Base-by-base conservation (phyloP, 1,140 invertebrate genomes). In the Microplitis mediator region DNA sequence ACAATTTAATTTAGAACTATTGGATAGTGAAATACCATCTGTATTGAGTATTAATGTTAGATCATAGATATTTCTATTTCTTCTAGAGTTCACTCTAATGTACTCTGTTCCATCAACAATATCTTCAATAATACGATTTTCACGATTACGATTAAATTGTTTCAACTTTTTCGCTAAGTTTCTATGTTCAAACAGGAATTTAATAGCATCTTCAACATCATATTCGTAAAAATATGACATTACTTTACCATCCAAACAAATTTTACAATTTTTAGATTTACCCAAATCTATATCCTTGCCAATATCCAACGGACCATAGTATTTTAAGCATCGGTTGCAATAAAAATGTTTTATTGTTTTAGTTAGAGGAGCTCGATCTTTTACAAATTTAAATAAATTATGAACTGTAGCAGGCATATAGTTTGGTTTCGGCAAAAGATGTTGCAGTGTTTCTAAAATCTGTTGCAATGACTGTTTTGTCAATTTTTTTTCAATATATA, bases 271-370 rank as follows among this genome's bases (percentile, higher is more conserved):
- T 23, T 34, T 11, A 4, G 11, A 11, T 39, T 39, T 9, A 39
- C 3, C 36, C 36, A 39, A 39, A 39, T 39, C 36, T 39, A 39
- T 39, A 39, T 39, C 36, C 36, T 39, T 39, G 36, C 36, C 36
- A 13, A 50, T 39, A 6, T 1, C 14, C 0, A 56, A 50, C 39
- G 36, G 35, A 4, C n/a, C 9, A 72, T n/a, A 69, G 63, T 75
- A 75, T 11, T 36, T 8, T 31, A 13, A 56, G 66, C 76, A 77
- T 34, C 63, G 51, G 62, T 77, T 72, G 60, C 76, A 77, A 67
- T 72, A 70, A 23, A 62, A 50, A 60, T 77, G 69, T 71, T 77
- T 72, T 51, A 60, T 67, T 14, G 71, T 65, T 36, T 66, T 23
- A 50, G 23, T 52, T 4, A 14, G 23, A 45, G 13, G 58, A 11